Percentiles rank a stretch among this genome's conserved stretches.
Evolutionary conservation across 2,797 vertebrate genomes (phyloP).

Genomic region (Rhadinocentrus ornatus): DNA sequence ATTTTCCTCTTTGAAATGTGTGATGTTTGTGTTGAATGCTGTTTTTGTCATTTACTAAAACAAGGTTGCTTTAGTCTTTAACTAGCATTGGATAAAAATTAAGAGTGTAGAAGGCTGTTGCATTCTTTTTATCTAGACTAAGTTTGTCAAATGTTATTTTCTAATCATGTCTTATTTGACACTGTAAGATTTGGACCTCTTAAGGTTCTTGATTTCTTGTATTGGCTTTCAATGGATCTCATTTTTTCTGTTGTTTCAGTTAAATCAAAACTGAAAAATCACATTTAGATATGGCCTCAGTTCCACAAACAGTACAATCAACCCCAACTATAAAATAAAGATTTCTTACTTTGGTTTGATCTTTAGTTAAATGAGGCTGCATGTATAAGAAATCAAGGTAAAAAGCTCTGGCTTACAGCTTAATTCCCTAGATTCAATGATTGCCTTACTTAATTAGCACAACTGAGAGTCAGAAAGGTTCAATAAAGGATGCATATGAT

Average conservation of each 20-base stretch:
- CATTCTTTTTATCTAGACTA: conserved; percentile 14
- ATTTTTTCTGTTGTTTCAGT: conserved; percentile 7
- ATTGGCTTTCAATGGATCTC: conserved; percentile 13
- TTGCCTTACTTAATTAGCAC: conserved; percentile 55
- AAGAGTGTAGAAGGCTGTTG: conserved; percentile 4
- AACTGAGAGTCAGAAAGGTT: conserved; percentile 36
- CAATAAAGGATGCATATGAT: conserved; percentile 30
- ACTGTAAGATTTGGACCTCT: background rate
- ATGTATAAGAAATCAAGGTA: conserved; percentile 30
- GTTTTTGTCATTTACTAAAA: conserved; percentile 17
- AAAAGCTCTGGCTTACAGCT: conserved; percentile 27
- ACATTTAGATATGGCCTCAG: background rate
- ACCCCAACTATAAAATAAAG: background rate
- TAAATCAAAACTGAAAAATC: background rate
- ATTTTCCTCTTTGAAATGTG: conserved; percentile 12
- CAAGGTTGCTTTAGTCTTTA: conserved; percentile 7
- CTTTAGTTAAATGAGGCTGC: background rate
- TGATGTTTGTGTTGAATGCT: conserved; percentile 24
- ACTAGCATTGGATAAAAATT: conserved; percentile 31
- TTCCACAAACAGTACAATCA: background rate
- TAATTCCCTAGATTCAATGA: conserved; percentile 47
- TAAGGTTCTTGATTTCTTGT: conserved; percentile 6
- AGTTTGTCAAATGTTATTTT: no score
- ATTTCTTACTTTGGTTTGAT: conserved; percentile 8
- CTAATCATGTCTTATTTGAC: no score